These are phyloP conservation scores for Ariolimax columbianus DNA, from an alignment of 2,888 invertebrate genomes.

Conservation along the genomic window DNA sequence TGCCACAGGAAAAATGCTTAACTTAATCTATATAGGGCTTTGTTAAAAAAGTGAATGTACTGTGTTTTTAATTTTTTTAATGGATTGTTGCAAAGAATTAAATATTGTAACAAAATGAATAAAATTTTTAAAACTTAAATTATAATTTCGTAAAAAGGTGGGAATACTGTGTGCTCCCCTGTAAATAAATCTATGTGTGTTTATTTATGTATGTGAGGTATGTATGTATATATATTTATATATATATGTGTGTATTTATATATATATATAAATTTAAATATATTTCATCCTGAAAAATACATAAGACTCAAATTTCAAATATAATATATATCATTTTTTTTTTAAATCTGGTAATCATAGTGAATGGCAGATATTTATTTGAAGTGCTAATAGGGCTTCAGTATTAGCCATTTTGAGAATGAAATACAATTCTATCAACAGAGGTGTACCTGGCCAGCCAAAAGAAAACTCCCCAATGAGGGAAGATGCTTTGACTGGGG, in stretches of 20 bases:
- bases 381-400: not conserved
- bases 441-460: not conserved
- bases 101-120: no score
- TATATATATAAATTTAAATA: not conserved
- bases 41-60: no score
- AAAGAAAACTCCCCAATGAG: not conserved
- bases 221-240: constrained; percentile 15
- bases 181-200: no score
- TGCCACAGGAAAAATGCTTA: no score
- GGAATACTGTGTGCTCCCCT: no score
- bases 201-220: no score
- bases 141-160: no score
- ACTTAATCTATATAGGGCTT: no score
- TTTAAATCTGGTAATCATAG: not conserved
- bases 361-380: not conserved
- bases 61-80: no score
- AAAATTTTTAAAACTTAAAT: no score
- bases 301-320: not conserved
- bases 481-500: constrained; percentile 9
- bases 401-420: not conserved
- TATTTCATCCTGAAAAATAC: not conserved
- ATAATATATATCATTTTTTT: not conserved
- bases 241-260: no score
- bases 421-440: not conserved
- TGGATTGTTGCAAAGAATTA: no score